A percentile compares a stretch with the other conserved stretches of the same genome.
Evolutionary conservation across 2,113 vertebrate species (phyloP).

Genomic region (Perca schrenkii): DNA sequence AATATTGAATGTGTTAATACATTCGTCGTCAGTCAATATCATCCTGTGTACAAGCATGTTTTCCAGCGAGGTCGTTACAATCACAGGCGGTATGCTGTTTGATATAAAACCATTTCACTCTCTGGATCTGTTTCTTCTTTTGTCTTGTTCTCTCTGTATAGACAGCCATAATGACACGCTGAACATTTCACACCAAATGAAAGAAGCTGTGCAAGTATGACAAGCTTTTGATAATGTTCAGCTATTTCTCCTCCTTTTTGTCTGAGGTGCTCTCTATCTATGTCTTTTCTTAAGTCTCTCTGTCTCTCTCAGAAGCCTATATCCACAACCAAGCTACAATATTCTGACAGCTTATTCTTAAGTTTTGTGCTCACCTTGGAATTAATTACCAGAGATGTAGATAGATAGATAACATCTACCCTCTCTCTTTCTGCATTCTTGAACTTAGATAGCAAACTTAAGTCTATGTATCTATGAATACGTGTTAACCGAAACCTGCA

Average conservation of each 20-base stretch:
- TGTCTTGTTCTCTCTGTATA: not conserved
- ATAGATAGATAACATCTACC: not conserved
- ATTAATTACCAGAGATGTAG: not conserved
- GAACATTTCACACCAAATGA: not conserved
- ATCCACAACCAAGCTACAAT: not conserved
- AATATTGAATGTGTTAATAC: constrained; percentile 2
- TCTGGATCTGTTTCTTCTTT: not conserved
- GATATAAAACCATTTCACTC: not conserved
- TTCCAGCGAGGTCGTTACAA: not conserved
- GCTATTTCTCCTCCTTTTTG: constrained; percentile 14
- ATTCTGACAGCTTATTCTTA: constrained; percentile 19
- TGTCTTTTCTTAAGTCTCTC: not conserved
- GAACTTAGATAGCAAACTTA: not conserved
- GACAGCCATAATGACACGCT: not conserved
- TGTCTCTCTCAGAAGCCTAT: constrained; percentile 10
- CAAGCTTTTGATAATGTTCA: constrained; percentile 33
- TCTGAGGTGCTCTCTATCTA: not conserved
- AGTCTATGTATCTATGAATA: not conserved
- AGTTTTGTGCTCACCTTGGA: not conserved
- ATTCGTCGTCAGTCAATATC: not conserved
- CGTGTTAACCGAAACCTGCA: not conserved
- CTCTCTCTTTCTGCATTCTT: not conserved
- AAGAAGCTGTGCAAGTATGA: constrained; percentile 29
- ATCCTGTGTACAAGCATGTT: constrained; percentile 2
- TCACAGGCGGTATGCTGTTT: not conserved